Evolutionary conservation across 1,140 invertebrate genomes (phyloP), one percentile per base, ranked within the genome.

Genomic region (Ceratosolen solmsi): DNA sequence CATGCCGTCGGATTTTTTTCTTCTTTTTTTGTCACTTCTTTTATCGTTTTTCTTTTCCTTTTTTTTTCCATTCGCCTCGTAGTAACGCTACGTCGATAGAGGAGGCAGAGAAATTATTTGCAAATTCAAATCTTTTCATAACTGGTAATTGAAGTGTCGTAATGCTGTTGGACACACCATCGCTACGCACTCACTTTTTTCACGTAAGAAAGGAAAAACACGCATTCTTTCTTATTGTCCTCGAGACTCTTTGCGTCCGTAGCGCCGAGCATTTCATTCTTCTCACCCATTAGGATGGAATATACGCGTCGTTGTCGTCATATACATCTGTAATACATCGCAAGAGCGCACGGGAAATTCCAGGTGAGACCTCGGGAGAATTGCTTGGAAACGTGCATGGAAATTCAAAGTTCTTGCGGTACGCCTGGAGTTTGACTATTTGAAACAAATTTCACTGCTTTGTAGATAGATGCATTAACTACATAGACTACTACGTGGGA

Each of bases 341-440:
- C 22, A 22, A 38, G 33, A 36, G 22, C 68, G 25, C 22, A 71
- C 38, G 68, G 68, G 25, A 49, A 73, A 73, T 54, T 73, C 49
- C n/a, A 25, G 7, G 38, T 5, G 68, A 71, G 68, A n/a, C 36
- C 49, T 73, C 41, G 46, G 27, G 71, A 73, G 71, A 73, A 17
- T 74, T 36, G 5, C 13, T 74, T 58, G 13, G 7, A 58, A 74
- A 58, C 72, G 54, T 74, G 72, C 51, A 20, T 30, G 20, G 54
- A 74, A 74, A 74, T 38, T 74, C 33, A 74, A 74, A 13, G 25
- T 5, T 25, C 70, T 41, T 2, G 27, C n/a, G 11, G 70, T 3
- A 51, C 38, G n/a, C 46, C 11, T 27, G 25, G 68, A 13, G 25
- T 70, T 41, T 25, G 25, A 46, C 30, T 11, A 9, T 46, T 71